Evolutionary conservation across 2,888 invertebrate species (phyloP).

Genomic region (Nesidiocoris tenuis): DNA sequence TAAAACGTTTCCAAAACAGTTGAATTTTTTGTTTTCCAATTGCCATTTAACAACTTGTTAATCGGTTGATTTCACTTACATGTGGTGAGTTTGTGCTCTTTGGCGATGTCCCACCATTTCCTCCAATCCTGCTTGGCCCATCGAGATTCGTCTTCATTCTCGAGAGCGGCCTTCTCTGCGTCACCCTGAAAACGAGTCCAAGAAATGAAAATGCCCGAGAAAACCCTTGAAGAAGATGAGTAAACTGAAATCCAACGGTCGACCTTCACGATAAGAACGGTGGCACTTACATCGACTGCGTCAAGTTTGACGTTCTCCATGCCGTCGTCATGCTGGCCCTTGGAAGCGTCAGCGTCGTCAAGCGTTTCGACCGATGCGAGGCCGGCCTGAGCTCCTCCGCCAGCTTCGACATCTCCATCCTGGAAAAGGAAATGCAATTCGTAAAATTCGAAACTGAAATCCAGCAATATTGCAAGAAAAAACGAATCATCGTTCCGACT

Average conservation of each 20-base stretch:
- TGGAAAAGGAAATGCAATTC: background rate
- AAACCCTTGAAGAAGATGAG: too few species aligned
- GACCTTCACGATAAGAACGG: too few species aligned
- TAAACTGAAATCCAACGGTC: too few species aligned
- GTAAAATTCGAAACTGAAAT: too few species aligned
- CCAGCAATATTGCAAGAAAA: too few species aligned
- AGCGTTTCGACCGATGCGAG: constrained; percentile 80
- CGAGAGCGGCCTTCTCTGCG: constrained; percentile 46
- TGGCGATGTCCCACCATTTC: constrained; percentile 35
- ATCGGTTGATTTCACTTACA: too few species aligned
- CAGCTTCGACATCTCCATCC: constrained; percentile 38
- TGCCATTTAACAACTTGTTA: too few species aligned
- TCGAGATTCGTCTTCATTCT: constrained; percentile 43
- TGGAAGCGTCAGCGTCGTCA: constrained; percentile 64
- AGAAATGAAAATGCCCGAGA: background rate
- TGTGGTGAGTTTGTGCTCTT: constrained; percentile 43
- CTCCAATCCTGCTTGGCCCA: constrained; percentile 46
- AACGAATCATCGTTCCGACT: too few species aligned
- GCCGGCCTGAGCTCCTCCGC: constrained; percentile 59
- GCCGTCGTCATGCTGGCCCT: constrained; percentile 62
- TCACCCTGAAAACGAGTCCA: constrained; percentile 40
- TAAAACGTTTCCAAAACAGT: too few species aligned
- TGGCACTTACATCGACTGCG: constrained; percentile 55
- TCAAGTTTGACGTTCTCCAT: constrained; percentile 72
- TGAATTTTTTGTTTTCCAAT: too few species aligned